Evolutionary conservation across 1,140 invertebrate genomes (phyloP), one percentile per base, ranked within the genome.

Genomic region (Bombus picipes): DNA sequence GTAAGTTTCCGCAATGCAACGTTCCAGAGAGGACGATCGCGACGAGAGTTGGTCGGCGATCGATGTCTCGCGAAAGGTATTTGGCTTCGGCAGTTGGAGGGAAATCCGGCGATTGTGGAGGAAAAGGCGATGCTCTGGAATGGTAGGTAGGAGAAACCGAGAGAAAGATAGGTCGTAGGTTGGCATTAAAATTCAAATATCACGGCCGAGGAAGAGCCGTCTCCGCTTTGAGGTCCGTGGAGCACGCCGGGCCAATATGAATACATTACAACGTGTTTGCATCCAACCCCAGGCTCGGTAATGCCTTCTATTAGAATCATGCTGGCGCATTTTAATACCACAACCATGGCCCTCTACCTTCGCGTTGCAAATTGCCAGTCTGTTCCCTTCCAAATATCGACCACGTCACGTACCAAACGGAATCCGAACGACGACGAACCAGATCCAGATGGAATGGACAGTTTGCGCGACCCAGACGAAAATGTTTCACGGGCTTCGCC

Each of bases 301-400:
- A 93, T 93, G 82, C 88, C 91, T 92, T 92, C 91, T 93, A 93
- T 93, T 92, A 93, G 89, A 92, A 92, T 93, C 92, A 92, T 92
- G 92, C 91, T 87, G 86, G 57, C 88, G 91, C 91, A 92, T 93
- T 93, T 93, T 92, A 93, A 93, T 92, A 92, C 89, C 78, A 66
- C 37, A 57, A 13, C 8, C 74, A 57, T 28, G 37, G 39, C 10
- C 59, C 59, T 41, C 25, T 53, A 28, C n/a, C 37, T 22, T 28
- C 57, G 68, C 3, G 43, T 75, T 68, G 70, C 59, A 43, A 66
- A 68, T 83, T 76, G 70, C 66, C 73, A 32, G 71, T 57, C 34
- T n/a, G 39, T 43, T 65, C 80, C 57, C 13, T 53, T 41, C 77
- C 83, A 80, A 85, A 85, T 81, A 84, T 84, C 83, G 68, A 73